These are phyloP conservation scores for Periplaneta americana DNA, from an alignment of 1,140 invertebrate genomes.

Conservation along the genomic window DNA sequence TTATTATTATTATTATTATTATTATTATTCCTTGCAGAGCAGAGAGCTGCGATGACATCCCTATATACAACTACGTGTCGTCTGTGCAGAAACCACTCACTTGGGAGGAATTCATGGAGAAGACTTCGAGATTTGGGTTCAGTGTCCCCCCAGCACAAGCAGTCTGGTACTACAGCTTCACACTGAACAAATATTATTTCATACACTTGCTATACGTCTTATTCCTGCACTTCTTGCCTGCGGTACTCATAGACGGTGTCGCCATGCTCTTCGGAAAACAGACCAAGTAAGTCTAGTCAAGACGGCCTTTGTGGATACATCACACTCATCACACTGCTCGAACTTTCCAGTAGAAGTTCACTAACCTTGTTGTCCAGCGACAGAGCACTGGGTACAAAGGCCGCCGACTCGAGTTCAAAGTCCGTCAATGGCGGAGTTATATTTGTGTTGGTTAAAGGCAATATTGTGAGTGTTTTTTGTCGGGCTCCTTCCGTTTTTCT, in stretches of 20 bases:
- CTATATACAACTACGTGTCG: conserved; percentile 43
- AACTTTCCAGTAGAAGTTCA: no score
- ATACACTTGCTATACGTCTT: conserved; percentile 44
- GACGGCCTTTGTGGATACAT: no score
- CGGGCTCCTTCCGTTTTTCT: no score
- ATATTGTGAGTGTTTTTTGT: no score
- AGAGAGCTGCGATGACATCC: conserved; percentile 31
- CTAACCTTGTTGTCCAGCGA: no score
- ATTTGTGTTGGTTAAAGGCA: no score
- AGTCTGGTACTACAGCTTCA: conserved; percentile 50
- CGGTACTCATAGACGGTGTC: conserved; percentile 54
- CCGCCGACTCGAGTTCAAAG: no score
- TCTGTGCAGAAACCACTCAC: conserved; percentile 37
- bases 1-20: no score
- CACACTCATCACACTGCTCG: no score
- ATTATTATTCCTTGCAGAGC: no score
- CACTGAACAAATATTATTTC: conserved; percentile 44
- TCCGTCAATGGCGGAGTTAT: no score
- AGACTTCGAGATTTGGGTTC: conserved; percentile 37
- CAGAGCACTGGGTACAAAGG: no score
- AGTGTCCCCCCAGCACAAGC: conserved; percentile 38
- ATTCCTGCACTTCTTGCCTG: conserved; percentile 59
- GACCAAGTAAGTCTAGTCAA: conserved; percentile 55
- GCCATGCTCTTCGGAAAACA: conserved; percentile 53
- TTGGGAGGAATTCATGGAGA: conserved; percentile 42